Conservation (phyloP, 2,888 invertebrate genomes). For the Nephrotoma guestfalica region DNA sequence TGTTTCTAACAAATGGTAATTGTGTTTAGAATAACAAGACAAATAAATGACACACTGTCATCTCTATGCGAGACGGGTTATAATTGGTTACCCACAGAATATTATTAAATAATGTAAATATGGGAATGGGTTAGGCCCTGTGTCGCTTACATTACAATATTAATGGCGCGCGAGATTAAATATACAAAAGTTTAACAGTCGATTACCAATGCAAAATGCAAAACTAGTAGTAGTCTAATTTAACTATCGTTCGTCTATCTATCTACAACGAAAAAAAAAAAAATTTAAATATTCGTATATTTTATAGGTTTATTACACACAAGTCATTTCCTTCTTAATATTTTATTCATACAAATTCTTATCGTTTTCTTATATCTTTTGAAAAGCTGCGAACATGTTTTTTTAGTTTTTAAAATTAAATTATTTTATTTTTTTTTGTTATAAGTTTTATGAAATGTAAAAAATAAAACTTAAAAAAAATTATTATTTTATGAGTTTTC, state of each 20-base stretch:
- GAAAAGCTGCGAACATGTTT: conserved; percentile 4
- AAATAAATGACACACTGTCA: neutral
- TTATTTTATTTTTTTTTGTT: neutral
- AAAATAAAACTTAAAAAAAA: neutral
- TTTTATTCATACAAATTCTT: neutral
- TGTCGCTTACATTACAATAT: neutral
- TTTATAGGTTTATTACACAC: neutral
- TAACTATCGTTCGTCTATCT: neutral
- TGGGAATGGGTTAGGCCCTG: neutral
- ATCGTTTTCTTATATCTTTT: neutral
- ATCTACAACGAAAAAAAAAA: neutral
- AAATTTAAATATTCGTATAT: neutral
- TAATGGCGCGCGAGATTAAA: neutral
- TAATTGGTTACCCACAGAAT: neutral
- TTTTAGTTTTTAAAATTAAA: neutral
- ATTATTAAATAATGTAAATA: neutral
- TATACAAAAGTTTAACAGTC: neutral
- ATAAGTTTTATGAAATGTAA: neutral
- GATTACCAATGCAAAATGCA: neutral
- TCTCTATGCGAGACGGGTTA: neutral
- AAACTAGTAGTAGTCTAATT: neutral
- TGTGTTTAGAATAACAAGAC: neutral
- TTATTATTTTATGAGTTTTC: neutral
- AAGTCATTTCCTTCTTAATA: conserved; percentile 4
- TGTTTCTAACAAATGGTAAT: neutral